Evolutionary conservation across 2,888 invertebrate genomes (phyloP).

Genomic region (Drosophila histrio): DNA sequence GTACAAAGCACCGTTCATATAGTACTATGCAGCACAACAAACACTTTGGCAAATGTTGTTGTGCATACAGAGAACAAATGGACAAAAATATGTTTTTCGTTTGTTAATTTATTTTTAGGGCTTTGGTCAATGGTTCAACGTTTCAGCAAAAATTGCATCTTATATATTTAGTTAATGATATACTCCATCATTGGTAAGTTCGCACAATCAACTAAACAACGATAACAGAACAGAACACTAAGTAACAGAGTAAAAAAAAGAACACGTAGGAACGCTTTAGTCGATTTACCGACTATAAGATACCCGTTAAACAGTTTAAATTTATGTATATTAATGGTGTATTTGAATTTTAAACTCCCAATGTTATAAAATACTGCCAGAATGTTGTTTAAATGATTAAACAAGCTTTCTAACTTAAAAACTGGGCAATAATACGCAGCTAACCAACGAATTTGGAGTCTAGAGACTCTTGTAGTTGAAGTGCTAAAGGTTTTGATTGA

Average conservation of each 20-base stretch:
- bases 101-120: conserved; percentile 85
- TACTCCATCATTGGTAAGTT: conserved; percentile 98
- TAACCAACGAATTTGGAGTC: too few species aligned
- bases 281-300: background rate
- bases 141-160: conserved; percentile 98
- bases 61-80: conserved; percentile 51
- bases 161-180: conserved; percentile 99
- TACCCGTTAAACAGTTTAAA: background rate
- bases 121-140: conserved; percentile 87
- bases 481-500: too few species aligned
- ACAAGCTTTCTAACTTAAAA: too few species aligned
- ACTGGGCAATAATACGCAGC: too few species aligned
- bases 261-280: background rate
- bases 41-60: conserved; percentile 59
- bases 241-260: conserved; percentile 35
- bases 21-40: conserved; percentile 31
- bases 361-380: too few species aligned
- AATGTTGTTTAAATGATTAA: too few species aligned
- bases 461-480: too few species aligned
- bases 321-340: background rate
- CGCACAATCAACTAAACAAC: conserved; percentile 34
- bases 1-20: background rate
- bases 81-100: conserved; percentile 82
- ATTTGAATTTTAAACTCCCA: too few species aligned
- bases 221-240: conserved; percentile 15